Evolutionary conservation across 2,113 vertebrate species (phyloP).

Genomic region (Zosterops lateralis): DNA sequence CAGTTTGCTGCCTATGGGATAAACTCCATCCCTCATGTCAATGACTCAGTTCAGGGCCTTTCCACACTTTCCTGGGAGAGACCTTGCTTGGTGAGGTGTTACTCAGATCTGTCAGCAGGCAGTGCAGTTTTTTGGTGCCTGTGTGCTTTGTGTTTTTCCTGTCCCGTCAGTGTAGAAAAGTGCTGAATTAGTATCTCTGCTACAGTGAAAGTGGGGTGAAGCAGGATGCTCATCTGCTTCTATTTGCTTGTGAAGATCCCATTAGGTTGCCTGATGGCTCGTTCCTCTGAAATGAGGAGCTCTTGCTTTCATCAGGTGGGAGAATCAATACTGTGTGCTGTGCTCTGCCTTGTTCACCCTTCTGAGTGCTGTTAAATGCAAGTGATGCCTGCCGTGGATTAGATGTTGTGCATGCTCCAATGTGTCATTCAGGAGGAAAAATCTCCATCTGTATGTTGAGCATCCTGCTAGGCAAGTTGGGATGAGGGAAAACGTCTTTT

Average conservation of each 20-base stretch:
- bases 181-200: not conserved
- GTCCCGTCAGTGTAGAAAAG: not conserved
- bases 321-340: not conserved
- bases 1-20: not conserved
- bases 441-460: not conserved
- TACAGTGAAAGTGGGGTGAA: not conserved
- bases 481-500: rapidly evolving
- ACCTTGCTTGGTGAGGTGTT: not conserved
- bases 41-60: not conserved
- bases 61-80: rapidly evolving
- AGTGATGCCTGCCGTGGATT: not conserved
- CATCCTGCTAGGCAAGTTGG: not conserved
- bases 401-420: not conserved
- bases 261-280: not conserved
- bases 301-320: not conserved
- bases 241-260: not conserved
- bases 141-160: not conserved
- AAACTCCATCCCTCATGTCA: not conserved
- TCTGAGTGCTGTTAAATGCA: not conserved
- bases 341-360: not conserved
- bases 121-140: not conserved
- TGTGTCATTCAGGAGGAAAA: not conserved
- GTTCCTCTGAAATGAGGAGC: not conserved
- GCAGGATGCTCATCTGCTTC: not conserved
- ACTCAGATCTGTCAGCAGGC: not conserved